A percentile compares a stretch with the other conserved stretches of the same genome.
Evolutionary conservation across 2,888 invertebrate genomes (phyloP).

Genomic region (Crematogaster levior): DNA sequence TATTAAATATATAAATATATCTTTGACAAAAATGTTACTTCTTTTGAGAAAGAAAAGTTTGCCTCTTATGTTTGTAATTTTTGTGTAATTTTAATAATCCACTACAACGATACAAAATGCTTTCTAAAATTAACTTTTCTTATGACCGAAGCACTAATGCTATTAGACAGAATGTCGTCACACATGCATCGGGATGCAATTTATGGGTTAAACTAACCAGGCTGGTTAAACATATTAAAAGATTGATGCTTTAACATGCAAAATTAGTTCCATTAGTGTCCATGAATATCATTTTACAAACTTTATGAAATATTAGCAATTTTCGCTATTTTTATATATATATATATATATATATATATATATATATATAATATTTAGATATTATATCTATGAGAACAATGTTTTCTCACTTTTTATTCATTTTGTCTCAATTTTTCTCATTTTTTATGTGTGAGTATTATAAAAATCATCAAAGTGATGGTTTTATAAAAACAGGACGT

Average conservation of each 20-base stretch:
- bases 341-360: too few species aligned
- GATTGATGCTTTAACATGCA: not conserved
- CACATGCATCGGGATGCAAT: not conserved
- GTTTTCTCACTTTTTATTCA: not conserved
- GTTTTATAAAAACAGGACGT: not conserved
- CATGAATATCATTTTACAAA: not conserved
- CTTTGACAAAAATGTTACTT: not conserved
- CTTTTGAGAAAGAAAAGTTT: not conserved
- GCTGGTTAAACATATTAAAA: slow-evolving; percentile 17
- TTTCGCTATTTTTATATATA: too few species aligned
- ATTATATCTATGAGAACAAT: not conserved
- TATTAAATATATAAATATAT: too few species aligned
- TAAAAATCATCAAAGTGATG: not conserved
- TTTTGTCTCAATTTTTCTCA: too few species aligned
- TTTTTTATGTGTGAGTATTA: too few species aligned
- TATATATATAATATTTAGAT: too few species aligned
- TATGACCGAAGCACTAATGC: not conserved
- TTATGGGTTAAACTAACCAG: not conserved
- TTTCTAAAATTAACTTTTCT: not conserved
- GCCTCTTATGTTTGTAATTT: not conserved
- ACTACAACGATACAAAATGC: not conserved
- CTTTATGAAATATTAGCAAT: slow-evolving; percentile 10
- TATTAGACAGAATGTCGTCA: not conserved
- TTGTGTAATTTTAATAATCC: slow-evolving; percentile 8
- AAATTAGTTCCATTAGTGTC: not conserved